Evolutionary conservation across 1,140 invertebrate species (phyloP), one percentile per base, ranked within the genome.

Genomic region (Uloborus diversus): DNA sequence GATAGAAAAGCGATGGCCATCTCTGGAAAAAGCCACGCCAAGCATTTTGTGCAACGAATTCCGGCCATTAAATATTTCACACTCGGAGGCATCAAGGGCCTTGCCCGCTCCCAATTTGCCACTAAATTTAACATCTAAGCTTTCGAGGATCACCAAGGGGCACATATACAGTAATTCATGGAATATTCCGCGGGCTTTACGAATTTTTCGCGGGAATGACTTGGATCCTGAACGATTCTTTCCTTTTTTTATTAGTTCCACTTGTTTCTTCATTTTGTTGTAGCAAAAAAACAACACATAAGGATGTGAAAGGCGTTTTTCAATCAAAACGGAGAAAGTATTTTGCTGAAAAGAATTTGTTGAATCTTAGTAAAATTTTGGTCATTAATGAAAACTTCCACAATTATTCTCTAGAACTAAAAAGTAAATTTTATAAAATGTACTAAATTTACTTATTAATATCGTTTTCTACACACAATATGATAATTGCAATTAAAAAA

Each of bases 81-180:
- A 32, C 65, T 53, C 33, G 9, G 20, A n/a, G 33, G 20, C 23
- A 51, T 23, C 37, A 17, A 17, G 37, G 37, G 17, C n/a, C n/a
- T n/a, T n/a, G n/a, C n/a, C n/a, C 37, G 23, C 13, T 57, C 47
- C 42, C 70, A 62, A 75, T 75, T 75, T 75, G 33, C 70, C 70
- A 64, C 57, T 75, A 64, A 75, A 75, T 75, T 75, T 75, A 75
- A 75, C 70, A 75, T 64, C 42, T 49, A 23, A 27, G 35, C 59
- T 49, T 49, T 20, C 30, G n/a, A 4, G 23, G 23, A 14, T 25
- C 17, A 32, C 14, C 64, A 0, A 4, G 64, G 37, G 64, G 25
- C n/a, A n/a, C n/a, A 27, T 3, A 17, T 11, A 4, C 17, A 57
- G 25, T 37, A 56, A 35, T 70, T 56, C 53, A 23, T 13, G 23